These are phyloP conservation scores for Machimus atricapillus DNA, from an alignment of 2,888 invertebrate genomes.

Conservation along the genomic window DNA sequence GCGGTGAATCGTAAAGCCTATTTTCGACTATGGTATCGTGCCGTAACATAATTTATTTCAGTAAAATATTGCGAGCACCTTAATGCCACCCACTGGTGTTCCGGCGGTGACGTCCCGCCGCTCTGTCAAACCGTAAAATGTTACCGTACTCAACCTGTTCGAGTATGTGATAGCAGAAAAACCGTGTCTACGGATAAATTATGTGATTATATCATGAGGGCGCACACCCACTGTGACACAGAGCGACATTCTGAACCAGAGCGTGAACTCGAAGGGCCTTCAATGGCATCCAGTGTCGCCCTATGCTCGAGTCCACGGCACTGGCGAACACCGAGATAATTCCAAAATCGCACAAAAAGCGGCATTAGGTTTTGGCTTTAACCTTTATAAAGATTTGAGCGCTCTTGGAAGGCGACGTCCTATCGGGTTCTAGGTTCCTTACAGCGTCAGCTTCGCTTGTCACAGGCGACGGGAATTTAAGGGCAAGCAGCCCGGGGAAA, in stretches of 20 bases:
- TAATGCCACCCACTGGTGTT: conserved; percentile 23
- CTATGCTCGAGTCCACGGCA: conserved; percentile 4
- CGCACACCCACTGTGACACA: conserved; percentile 45
- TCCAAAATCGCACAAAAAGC: conserved; percentile 38
- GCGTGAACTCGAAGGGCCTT: conserved; percentile 40
- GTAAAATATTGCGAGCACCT: conserved; percentile 27
- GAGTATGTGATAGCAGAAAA: conserved; percentile 42
- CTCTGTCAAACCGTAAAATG: conserved; percentile 43
- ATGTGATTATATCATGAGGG: conserved; percentile 46
- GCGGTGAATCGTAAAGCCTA: background rate
- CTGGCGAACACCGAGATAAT: conserved; percentile 33
- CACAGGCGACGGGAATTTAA: conserved; percentile 13
- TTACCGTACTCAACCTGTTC: conserved; percentile 32
- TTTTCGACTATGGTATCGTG: conserved; percentile 9
- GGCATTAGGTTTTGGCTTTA: conserved; percentile 38
- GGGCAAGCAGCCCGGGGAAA: background rate
- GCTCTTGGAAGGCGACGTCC: conserved; percentile 9
- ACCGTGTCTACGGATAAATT: conserved; percentile 43
- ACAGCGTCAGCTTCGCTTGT: conserved; percentile 32
- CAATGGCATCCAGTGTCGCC: background rate
- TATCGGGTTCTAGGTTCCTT: conserved; percentile 21
- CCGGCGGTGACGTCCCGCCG: background rate
- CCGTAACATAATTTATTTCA: conserved; percentile 26
- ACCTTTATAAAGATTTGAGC: conserved; percentile 37
- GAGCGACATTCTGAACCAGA: conserved; percentile 46